These are phyloP conservation scores for Turritopsis rubra DNA, from an alignment of 30 jellyfish, hydroid and myxozoan species.

Conservation along the genomic window DNA sequence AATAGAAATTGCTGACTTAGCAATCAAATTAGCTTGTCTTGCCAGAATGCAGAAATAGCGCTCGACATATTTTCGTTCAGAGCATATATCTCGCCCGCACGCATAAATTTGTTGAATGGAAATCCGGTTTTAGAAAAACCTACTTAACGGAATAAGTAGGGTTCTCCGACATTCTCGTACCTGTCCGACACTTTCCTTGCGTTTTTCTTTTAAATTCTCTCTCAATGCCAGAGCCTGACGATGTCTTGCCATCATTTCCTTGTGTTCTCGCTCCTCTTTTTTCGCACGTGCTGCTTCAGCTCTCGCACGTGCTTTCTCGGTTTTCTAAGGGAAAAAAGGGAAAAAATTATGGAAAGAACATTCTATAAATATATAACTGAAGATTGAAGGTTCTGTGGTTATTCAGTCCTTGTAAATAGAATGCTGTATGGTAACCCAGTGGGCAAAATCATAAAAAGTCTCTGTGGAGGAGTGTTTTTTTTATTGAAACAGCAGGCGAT, in stretches of 20 bases:
- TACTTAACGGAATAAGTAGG: background rate
- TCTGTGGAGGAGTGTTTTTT: no score
- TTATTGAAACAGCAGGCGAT: no score
- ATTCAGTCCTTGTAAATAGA: background rate
- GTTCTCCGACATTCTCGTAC: background rate
- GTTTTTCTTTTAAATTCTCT: background rate
- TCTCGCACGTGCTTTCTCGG: background rate
- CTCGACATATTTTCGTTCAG: no score
- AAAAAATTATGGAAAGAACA: background rate
- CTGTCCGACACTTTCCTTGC: background rate
- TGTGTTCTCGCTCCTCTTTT: background rate
- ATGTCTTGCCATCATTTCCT: background rate
- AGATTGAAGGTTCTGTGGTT: background rate
- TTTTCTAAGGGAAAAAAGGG: slow-evolving; percentile 8
- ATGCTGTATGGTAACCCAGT: no score
- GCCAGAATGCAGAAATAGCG: no score
- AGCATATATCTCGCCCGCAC: no score
- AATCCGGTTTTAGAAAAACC: no score
- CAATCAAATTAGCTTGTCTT: no score
- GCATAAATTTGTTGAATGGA: no score
- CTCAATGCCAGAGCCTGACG: background rate
- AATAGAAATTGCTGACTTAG: no score
- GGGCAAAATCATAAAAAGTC: no score
- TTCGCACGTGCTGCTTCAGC: slow-evolving; percentile 16
- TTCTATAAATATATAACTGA: background rate